These are phyloP conservation scores for Pristionchus arcanus DNA, from an alignment of 2,888 invertebrate species.

Conservation along the genomic window DNA sequence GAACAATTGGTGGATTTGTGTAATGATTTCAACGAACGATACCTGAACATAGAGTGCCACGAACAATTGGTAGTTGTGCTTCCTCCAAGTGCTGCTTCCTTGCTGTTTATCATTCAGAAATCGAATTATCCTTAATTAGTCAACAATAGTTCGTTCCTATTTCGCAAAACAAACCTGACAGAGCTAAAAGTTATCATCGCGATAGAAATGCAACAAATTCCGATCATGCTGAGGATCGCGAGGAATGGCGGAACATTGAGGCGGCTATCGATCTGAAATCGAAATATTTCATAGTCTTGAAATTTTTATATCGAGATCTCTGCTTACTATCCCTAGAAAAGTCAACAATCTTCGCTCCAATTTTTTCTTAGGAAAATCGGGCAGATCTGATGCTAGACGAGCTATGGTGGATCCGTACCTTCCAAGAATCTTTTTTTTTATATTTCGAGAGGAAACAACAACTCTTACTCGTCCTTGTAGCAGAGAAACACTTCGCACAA, in stretches of 20 bases:
- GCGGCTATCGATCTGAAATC: not conserved
- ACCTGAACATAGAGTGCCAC: conserved; percentile 37
- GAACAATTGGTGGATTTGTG: no score
- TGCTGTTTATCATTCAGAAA: not conserved
- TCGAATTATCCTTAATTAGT: conserved; percentile 3
- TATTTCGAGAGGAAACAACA: not conserved
- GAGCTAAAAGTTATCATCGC: not conserved
- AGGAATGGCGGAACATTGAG: not conserved
- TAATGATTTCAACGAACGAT: no score
- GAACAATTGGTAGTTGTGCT: conserved; percentile 30
- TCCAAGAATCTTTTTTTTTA: not conserved
- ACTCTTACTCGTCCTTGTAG: not conserved
- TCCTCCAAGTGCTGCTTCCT: not conserved
- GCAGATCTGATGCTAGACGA: not conserved
- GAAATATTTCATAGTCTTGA: no score
- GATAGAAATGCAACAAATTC: not conserved
- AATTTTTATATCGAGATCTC: not conserved
- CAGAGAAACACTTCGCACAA: not conserved
- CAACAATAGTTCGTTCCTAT: no score
- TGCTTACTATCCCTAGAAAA: not conserved
- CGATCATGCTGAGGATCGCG: not conserved
- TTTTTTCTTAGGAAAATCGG: not conserved
- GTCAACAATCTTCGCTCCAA: not conserved
- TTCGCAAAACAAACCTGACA: not conserved
- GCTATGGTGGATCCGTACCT: not conserved